Percentiles rank a stretch among this genome's conserved stretches.
Evolutionary conservation across 2,888 invertebrate species (phyloP).

Genomic region (Bursaphelenchus okinawaensis): DNA sequence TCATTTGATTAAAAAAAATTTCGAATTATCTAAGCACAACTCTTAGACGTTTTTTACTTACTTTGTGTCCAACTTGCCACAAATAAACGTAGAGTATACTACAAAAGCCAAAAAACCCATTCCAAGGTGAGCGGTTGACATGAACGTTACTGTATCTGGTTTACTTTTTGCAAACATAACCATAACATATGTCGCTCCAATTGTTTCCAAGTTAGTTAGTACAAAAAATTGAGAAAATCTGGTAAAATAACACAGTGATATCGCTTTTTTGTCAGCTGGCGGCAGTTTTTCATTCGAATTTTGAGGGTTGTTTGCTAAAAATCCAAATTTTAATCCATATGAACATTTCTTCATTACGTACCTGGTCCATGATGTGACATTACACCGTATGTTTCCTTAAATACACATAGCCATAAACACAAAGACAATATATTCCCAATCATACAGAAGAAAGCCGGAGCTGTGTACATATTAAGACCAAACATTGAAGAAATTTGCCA

Average conservation of each 20-base stretch:
- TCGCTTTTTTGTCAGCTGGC: constrained; percentile 39
- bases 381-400: constrained; percentile 23
- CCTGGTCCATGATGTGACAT: constrained; percentile 7
- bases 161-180: constrained; percentile 60
- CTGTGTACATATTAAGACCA: constrained; percentile 23
- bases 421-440: constrained; percentile 15
- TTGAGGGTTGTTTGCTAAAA: not conserved
- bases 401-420: constrained; percentile 5
- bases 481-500: constrained; percentile 20
- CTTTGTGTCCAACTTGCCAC: constrained; percentile 47
- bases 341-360: not conserved
- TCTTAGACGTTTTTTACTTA: constrained; percentile 12
- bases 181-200: constrained; percentile 59
- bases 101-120: constrained; percentile 47
- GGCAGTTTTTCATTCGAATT: constrained; percentile 34
- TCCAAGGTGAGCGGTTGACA: constrained; percentile 57
- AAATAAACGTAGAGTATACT: constrained; percentile 56
- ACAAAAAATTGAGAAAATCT: constrained; percentile 60
- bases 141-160: constrained; percentile 56
- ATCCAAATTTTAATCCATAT: not conserved
- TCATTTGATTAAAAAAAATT: not conserved
- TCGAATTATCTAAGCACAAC: not conserved
- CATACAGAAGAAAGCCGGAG: constrained; percentile 16
- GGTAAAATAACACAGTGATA: constrained; percentile 41
- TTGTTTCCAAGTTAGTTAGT: constrained; percentile 59